Conservation (phyloP, 2,888 invertebrate genomes). For the Scaeva pyrastri region DNA sequence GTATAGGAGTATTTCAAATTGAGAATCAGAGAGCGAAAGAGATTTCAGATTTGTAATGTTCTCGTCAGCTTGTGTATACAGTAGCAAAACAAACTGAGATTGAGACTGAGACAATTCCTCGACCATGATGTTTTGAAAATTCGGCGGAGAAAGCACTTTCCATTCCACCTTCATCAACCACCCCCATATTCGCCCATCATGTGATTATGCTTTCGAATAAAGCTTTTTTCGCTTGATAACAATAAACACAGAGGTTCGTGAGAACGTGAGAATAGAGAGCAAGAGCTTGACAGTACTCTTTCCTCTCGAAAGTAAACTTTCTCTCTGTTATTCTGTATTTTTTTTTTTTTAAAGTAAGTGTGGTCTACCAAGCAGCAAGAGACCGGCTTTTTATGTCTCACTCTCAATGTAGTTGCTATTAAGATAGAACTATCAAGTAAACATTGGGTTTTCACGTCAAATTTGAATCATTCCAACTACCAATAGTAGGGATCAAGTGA, state of each 20-base stretch:
- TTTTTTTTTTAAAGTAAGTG: neutral
- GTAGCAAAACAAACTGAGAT: slow-evolving; percentile 69
- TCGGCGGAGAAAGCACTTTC: slow-evolving; percentile 62
- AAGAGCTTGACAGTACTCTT: neutral
- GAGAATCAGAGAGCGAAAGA: slow-evolving; percentile 47
- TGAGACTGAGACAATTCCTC: slow-evolving; percentile 66
- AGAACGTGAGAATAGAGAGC: slow-evolving; percentile 1
- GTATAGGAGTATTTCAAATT: slow-evolving; percentile 22
- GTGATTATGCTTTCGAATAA: slow-evolving; percentile 38
- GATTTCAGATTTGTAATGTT: slow-evolving; percentile 29
- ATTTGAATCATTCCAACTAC: neutral
- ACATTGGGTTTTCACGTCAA: neutral
- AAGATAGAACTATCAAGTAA: slow-evolving; percentile 21
- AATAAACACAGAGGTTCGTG: slow-evolving; percentile 31
- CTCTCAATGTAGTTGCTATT: neutral
- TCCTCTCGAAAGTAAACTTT: neutral
- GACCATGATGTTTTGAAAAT: slow-evolving; percentile 54
- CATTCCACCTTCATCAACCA: slow-evolving; percentile 30
- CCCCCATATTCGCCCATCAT: neutral
- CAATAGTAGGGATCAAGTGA: neutral
- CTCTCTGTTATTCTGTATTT: neutral
- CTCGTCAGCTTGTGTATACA: slow-evolving; percentile 44
- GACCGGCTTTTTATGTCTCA: slow-evolving; percentile 56
- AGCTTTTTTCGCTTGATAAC: slow-evolving; percentile 19
- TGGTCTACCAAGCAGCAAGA: slow-evolving; percentile 21